Evolutionary conservation across 2,113 vertebrate species (phyloP).

Genomic region (Phrynosoma platyrhinos): DNA sequence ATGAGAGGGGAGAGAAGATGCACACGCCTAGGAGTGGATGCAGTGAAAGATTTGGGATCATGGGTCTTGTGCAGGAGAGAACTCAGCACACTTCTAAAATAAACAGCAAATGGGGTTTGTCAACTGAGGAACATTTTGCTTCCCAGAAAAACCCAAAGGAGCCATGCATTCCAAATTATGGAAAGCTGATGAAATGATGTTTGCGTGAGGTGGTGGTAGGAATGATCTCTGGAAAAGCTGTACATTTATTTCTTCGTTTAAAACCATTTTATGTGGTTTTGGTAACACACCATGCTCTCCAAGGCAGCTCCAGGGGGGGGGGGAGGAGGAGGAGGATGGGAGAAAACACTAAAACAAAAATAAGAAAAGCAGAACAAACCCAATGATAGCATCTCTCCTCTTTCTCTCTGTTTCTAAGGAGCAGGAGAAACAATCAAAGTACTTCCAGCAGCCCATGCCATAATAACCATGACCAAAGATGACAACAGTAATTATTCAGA

Average conservation of each 20-base stretch:
- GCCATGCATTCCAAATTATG: not conserved
- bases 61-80: not conserved
- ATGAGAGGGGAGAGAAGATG: not conserved
- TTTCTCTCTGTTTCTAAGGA: not conserved
- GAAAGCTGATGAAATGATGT: not conserved
- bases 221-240: not conserved
- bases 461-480: not conserved
- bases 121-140: not conserved
- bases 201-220: not conserved
- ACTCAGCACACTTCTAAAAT: not conserved
- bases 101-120: not conserved
- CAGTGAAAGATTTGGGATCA: not conserved
- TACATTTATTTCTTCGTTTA: not conserved
- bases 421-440: not conserved
- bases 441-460: not conserved
- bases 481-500: not conserved
- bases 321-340: too few species aligned
- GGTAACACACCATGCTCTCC: not conserved
- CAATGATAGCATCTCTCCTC: not conserved
- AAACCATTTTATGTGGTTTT: not conserved
- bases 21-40: not conserved
- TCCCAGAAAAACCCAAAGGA: not conserved
- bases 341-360: not conserved
- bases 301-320: not conserved
- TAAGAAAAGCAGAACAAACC: not conserved